Conservation (phyloP, 2,113 vertebrate genomes). For the Aviceda subcristata region DNA sequence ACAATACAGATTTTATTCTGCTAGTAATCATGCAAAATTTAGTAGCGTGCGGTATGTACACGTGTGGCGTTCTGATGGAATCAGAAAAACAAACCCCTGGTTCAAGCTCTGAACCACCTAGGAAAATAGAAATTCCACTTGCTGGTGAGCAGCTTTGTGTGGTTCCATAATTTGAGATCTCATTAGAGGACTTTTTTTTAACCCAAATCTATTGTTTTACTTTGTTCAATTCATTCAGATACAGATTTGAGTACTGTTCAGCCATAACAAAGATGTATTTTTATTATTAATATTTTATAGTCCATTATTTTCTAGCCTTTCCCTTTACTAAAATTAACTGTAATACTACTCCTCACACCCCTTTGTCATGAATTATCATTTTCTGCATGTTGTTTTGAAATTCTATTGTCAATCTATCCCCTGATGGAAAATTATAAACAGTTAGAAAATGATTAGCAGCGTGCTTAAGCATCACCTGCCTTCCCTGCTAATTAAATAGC, state of each 20-base stretch:
- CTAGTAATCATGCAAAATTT: background rate
- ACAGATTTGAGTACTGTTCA: background rate
- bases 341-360: background rate
- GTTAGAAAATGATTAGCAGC: constrained; percentile 9
- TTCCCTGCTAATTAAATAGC: constrained; percentile 45
- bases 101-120: background rate
- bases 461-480: constrained; percentile 11
- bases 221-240: background rate
- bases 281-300: background rate
- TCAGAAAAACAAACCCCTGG: background rate
- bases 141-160: background rate
- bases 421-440: background rate
- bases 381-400: background rate
- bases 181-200: background rate
- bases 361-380: background rate
- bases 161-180: background rate
- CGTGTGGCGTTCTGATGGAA: background rate
- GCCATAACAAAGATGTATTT: background rate
- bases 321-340: background rate
- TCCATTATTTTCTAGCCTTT: background rate
- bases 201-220: background rate
- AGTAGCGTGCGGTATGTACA: background rate
- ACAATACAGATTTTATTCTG: background rate
- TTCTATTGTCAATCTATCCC: background rate
- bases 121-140: background rate